Base-by-base conservation (phyloP, 2,797 vertebrate species). In the Calcarius lapponicus region DNA sequence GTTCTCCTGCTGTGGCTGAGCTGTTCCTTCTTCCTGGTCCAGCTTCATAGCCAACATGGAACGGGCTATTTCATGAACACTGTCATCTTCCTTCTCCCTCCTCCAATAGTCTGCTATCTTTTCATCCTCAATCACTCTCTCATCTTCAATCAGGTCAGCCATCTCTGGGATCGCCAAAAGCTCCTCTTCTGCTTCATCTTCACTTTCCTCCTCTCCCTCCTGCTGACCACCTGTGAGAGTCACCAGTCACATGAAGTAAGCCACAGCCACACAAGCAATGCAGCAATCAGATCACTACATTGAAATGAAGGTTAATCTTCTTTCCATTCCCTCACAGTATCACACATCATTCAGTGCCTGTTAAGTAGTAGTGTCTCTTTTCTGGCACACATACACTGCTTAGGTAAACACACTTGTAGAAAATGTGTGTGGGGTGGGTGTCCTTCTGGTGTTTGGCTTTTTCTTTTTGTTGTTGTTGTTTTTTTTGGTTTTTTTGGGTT, bases 101-200 rank as follows among this genome's bases (percentile, higher is more conserved):
- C 80, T 92, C 76, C 67, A 80, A 31, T 83, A 75, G 57, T 86
- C 83, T 76, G 69, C 81, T n/a, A 75, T 87, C 16, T 97, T 97
- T 42, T 97, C 95, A 91, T 98, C 98, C 20, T 99, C 98, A 73
- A 99, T 97, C 40, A 98, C 95, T 53, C 99, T 98, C 58, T 99
- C 99, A 6, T 97, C 98, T 95, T 99, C 97, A 90, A 99, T 98
- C 94, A 99, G 95, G 54, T 98, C 99, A 5, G 99, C 99, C 91
- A 99, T 98, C 95, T 99, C 98, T 12, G 96, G 90, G 6, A 99
- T 98, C 17, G 98, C 95, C 36, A 99, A 97, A 93, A 99, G 96
- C 5, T 97, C 97, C 7, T 98, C 98, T 8, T 98, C 97, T 12
- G 96, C 96, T 56, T 92, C 97, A 29, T 95, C 96, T 50, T 97